Evolutionary conservation across 1,140 invertebrate species (phyloP).

Genomic region (Temnothorax nylanderi): DNA sequence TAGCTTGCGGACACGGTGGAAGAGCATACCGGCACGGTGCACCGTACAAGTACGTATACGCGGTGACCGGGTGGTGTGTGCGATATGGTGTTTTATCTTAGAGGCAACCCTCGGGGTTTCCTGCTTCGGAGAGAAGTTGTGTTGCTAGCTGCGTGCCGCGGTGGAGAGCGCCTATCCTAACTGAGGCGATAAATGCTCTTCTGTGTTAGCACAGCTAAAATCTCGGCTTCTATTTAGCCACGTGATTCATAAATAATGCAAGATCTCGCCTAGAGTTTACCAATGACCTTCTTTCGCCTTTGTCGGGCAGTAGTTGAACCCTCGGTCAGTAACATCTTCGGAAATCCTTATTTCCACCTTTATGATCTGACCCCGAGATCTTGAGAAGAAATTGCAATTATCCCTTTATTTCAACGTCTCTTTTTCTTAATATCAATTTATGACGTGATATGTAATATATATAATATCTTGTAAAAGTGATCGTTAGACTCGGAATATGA

Average conservation of each 20-base stretch:
- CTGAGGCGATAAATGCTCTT: slow-evolving; percentile 77
- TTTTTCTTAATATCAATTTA: not conserved
- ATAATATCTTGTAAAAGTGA: not conserved
- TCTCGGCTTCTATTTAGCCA: slow-evolving; percentile 80
- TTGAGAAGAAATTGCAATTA: not conserved
- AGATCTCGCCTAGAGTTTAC: slow-evolving; percentile 62
- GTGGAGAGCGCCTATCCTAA: slow-evolving; percentile 75
- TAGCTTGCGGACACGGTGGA: slow-evolving; percentile 30
- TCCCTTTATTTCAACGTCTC: not conserved
- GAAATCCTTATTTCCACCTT: not conserved
- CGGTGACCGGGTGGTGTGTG: slow-evolving; percentile 69
- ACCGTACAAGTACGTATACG: slow-evolving; percentile 42
- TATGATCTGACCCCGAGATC: not conserved
- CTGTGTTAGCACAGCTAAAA: slow-evolving; percentile 75
- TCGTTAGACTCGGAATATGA: not conserved
- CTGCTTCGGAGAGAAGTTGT: slow-evolving; percentile 68
- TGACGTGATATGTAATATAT: not conserved
- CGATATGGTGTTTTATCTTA: slow-evolving; percentile 78
- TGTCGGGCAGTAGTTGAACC: not conserved
- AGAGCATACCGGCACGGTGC: slow-evolving; percentile 19
- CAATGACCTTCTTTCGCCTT: slow-evolving; percentile 8
- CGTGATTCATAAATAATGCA: slow-evolving; percentile 83
- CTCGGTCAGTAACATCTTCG: not conserved
- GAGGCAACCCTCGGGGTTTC: slow-evolving; percentile 67
- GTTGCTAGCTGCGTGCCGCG: slow-evolving; percentile 66